phyloP scores from a whole-genome alignment of 2,113 vertebrate species.

The Bos indicus region DNA sequence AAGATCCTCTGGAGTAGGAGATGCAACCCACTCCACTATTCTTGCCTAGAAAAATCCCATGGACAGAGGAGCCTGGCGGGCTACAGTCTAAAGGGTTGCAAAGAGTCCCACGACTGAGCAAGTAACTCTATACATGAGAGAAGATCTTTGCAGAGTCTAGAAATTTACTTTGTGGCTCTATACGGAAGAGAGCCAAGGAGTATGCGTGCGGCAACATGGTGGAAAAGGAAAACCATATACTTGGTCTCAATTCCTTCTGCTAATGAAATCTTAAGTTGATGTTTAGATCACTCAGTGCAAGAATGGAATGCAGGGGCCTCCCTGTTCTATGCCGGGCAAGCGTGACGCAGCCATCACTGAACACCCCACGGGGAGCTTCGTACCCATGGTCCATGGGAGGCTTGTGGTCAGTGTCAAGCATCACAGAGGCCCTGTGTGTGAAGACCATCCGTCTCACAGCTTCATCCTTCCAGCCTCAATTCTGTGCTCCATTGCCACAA shows the following conservation, averaged over 20 bases:
- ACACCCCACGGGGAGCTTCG: neutral
- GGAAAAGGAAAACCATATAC: neutral
- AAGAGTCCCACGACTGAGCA: neutral
- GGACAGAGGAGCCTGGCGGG: neutral
- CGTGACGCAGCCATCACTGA: neutral
- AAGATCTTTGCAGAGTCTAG: neutral
- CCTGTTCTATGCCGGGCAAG: neutral
- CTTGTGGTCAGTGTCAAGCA: no score
- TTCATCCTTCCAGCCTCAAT: neutral
- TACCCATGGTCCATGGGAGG: accelerated
- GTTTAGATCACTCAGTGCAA: neutral
- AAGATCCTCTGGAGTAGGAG: neutral
- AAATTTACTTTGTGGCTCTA: neutral
- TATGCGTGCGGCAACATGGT: neutral
- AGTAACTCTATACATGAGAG: neutral
- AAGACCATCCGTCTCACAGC: neutral
- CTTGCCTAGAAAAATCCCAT: neutral
- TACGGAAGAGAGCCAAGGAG: neutral
- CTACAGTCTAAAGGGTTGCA: neutral
- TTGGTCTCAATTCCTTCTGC: neutral
- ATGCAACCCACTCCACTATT: neutral
- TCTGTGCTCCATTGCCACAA: neutral
- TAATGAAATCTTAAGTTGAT: neutral
- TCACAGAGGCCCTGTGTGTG: neutral
- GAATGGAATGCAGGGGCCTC: neutral